phyloP scores from a whole-genome alignment of 1,140 invertebrate species.

The Phymastichus coffea region DNA sequence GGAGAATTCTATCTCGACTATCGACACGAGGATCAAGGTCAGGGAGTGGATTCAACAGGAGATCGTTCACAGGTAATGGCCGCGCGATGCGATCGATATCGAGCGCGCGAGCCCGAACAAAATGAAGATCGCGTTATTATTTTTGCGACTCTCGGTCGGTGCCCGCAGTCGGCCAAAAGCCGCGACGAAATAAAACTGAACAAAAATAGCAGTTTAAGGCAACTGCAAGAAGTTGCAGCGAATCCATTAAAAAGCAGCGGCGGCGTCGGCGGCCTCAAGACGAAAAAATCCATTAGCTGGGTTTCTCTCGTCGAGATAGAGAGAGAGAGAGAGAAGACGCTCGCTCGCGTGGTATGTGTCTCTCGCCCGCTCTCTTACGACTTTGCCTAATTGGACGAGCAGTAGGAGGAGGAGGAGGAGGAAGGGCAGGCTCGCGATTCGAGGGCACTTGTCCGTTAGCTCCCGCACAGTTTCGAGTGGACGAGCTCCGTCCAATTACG shows the following conservation, averaged over 20 bases:
- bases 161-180: too few species aligned
- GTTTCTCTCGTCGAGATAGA: not conserved
- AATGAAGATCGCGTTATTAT: too few species aligned
- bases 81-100: not conserved
- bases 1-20: conserved; percentile 74
- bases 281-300: conserved; percentile 18
- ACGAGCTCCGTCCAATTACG: conserved; percentile 15
- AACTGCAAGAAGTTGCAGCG: too few species aligned
- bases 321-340: not conserved
- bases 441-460: conserved; percentile 22
- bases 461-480: not conserved
- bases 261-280: too few species aligned
- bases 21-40: conserved; percentile 82
- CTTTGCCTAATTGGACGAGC: conserved; percentile 27
- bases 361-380: too few species aligned
- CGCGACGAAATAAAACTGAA: too few species aligned
- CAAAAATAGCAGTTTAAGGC: too few species aligned
- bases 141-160: too few species aligned
- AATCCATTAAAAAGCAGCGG: too few species aligned
- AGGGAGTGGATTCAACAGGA: conserved; percentile 81
- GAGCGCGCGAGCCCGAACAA: not conserved
- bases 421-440: conserved; percentile 10
- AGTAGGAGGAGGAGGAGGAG: not conserved
- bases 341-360: conserved; percentile 5
- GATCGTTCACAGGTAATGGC: conserved; percentile 61